phyloP scores from a whole-genome alignment of 2,113 vertebrate species.

The Actinemys pallida region DNA sequence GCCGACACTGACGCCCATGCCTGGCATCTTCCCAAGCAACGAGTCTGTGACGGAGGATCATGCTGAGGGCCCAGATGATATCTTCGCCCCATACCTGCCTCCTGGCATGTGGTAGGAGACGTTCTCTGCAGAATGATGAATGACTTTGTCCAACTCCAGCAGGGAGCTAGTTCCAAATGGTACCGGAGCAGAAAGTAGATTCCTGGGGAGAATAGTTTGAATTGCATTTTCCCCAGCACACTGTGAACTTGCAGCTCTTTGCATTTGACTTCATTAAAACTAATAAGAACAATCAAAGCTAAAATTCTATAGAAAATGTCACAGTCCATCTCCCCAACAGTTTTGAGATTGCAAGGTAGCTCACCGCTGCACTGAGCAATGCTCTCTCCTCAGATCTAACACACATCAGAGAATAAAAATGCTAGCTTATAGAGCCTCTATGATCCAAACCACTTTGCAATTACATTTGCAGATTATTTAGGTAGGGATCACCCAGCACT shows the following conservation, averaged over 20 bases:
- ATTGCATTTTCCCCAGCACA: not conserved
- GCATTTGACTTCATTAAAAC: conserved; percentile 5
- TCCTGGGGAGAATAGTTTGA: not conserved
- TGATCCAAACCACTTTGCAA: not conserved
- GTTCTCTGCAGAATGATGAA: too few species aligned
- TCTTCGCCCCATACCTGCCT: not conserved
- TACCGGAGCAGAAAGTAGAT: not conserved
- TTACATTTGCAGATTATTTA: not conserved
- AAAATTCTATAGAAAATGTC: conserved; percentile 24
- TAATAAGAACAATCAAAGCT: not conserved
- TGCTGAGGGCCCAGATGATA: too few species aligned
- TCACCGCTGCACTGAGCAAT: not conserved
- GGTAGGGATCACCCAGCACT: not conserved
- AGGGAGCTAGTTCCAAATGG: not conserved
- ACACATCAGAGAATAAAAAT: not conserved
- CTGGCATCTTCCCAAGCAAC: not conserved
- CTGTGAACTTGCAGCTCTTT: not conserved
- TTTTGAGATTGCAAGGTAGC: not conserved
- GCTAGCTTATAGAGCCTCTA: not conserved
- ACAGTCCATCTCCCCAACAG: not conserved
- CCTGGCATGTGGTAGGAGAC: not conserved
- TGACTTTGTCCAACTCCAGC: not conserved
- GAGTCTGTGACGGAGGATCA: not conserved
- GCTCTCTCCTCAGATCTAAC: conserved; percentile 24
- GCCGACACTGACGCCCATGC: not conserved